These are phyloP conservation scores for Euzophera pinguis DNA, from an alignment of 2,888 invertebrate genomes.

Conservation along the genomic window DNA sequence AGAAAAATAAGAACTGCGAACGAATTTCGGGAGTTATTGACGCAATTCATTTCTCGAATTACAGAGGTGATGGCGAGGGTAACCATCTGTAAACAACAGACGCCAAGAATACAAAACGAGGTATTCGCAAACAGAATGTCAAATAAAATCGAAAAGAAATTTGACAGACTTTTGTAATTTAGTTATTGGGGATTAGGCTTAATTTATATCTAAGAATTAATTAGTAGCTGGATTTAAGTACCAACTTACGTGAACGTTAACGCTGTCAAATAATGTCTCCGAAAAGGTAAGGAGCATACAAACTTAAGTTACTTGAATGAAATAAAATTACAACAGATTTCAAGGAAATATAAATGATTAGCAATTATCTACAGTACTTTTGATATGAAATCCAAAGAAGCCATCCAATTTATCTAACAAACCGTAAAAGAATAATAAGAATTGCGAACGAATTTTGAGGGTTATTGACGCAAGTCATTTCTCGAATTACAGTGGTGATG, in stretches of 20 bases:
- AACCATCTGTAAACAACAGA: background rate
- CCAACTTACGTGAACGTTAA: too few species aligned
- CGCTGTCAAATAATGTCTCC: too few species aligned
- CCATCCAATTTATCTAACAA: background rate
- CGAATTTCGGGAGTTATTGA: background rate
- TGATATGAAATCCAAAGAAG: background rate
- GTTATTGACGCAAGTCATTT: background rate
- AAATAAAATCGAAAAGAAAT: background rate
- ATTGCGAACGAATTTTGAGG: background rate
- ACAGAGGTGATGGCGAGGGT: background rate
- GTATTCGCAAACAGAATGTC: background rate
- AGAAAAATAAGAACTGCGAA: background rate
- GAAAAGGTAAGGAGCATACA: too few species aligned
- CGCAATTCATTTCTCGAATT: background rate
- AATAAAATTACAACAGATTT: too few species aligned
- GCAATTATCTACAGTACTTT: too few species aligned
- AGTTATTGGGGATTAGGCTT: too few species aligned
- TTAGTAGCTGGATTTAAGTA: too few species aligned
- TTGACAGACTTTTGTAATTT: background rate
- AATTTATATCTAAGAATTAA: too few species aligned
- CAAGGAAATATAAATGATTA: too few species aligned
- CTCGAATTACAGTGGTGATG: background rate
- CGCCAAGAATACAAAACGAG: conserved; percentile 1
- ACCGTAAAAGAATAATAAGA: background rate
- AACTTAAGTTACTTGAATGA: too few species aligned